Base-by-base conservation (phyloP, 2,113 vertebrate genomes). In the Tonatia bakeri region DNA sequence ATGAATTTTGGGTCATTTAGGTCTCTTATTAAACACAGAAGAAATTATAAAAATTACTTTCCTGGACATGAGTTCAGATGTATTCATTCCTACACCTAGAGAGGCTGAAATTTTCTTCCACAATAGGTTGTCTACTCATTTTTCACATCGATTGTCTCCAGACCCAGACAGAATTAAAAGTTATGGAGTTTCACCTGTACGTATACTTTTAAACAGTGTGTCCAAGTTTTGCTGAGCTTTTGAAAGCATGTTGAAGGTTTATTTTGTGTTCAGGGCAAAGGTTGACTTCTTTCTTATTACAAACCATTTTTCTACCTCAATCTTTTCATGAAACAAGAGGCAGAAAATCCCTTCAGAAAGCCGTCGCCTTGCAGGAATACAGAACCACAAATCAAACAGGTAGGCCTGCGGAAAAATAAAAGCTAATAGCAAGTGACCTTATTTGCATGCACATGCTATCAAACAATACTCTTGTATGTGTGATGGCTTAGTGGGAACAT, bases 401-500 rank as follows among this genome's bases (percentile, higher is more conserved):
- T 4, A 75, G 22, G 26, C 33, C 17, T 69, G 50, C 20, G 72
- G 81, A 94, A 87, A 96, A 97, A 93, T 81, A 96, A 94, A 98
- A 96, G 59, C 11, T 97, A 94, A 88, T 91, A 96, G 19, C 26
- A 91, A 94, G 22, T 96, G 36, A 52, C 95, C n/a, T 82, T 65
- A 96, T 97, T 97, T 96, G 69, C 76, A 97, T 73, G 2, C 38
- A 13, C 20, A 85, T 70, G 47, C 90, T 52, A 95, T 75, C 56
- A 95, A 61, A 95, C 47, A 76, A 94, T 2, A 75, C 4, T 83
- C 54, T 85, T 95, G 73, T 80, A 79, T 56, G 67, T 95, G 94
- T 96, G 81, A 70, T 90, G 65, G 20, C 76, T 97, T 94, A 97
- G 36, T 91, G 45, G 96, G 59, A 97, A 98, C 98, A 93, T 72